Conservation (phyloP, 2,888 invertebrate species). For the Hypolimnas misippus region DNA sequence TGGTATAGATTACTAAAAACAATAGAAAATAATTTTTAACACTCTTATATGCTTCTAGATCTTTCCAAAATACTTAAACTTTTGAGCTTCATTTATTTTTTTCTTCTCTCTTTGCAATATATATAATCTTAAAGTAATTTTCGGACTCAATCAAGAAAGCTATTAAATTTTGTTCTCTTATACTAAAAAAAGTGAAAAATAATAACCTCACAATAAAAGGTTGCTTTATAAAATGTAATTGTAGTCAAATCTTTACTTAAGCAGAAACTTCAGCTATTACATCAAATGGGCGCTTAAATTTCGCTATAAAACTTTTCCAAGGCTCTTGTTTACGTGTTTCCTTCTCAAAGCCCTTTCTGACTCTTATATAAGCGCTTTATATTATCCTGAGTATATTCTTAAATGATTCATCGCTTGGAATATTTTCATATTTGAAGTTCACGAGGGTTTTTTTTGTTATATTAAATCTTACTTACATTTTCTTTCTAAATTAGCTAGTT, state of each 20-base stretch:
- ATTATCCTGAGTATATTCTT: constrained; percentile 26
- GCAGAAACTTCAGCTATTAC: constrained; percentile 68
- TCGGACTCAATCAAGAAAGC: too few relatives aligned
- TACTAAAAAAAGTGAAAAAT: too few relatives aligned
- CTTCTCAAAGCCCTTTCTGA: constrained; percentile 23
- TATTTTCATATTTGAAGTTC: not conserved
- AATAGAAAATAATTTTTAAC: too few relatives aligned
- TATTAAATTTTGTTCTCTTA: too few relatives aligned
- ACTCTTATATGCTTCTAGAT: too few relatives aligned
- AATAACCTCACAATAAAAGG: too few relatives aligned
- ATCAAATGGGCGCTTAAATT: constrained; percentile 70
- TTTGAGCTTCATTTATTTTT: too few relatives aligned
- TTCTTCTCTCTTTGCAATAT: too few relatives aligned
- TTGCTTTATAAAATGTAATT: not conserved
- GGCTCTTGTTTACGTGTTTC: constrained; percentile 34
- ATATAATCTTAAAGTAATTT: too few relatives aligned
- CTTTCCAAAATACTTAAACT: too few relatives aligned
- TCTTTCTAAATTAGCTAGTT: not conserved
- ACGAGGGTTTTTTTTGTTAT: not conserved
- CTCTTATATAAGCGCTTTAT: constrained; percentile 28
- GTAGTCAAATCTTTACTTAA: constrained; percentile 21
- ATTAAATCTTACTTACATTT: not conserved
- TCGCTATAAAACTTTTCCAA: constrained; percentile 64
- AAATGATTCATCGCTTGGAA: constrained; percentile 20
- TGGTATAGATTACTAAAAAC: too few relatives aligned